These are phyloP conservation scores for Cylas formicarius DNA, from an alignment of 1,140 invertebrate species.

Conservation along the genomic window DNA sequence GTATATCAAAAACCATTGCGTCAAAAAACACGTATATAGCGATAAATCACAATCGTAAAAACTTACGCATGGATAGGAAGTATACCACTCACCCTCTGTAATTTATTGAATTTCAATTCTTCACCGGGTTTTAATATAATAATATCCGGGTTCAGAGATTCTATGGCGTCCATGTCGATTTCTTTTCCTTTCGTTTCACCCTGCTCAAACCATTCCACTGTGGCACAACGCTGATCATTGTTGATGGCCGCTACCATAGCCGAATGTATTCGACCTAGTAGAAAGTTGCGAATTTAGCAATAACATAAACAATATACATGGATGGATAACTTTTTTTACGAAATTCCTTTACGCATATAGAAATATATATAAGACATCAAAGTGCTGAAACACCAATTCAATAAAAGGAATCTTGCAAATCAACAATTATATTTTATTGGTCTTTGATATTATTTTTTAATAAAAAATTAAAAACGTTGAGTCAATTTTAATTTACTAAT, in stretches of 20 bases:
- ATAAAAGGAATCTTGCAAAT: too few species aligned
- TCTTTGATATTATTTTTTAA: too few species aligned
- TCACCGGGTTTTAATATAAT: constrained; percentile 33
- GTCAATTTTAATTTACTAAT: too few species aligned
- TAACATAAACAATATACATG: not conserved
- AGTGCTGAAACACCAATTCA: too few species aligned
- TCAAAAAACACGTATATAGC: too few species aligned
- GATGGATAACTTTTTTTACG: not conserved
- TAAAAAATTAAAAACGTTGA: too few species aligned
- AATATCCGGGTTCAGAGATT: constrained; percentile 79
- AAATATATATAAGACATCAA: too few species aligned
- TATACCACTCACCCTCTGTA: constrained; percentile 37
- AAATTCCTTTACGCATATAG: too few species aligned
- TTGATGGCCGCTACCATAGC: constrained; percentile 93
- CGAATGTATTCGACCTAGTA: constrained; percentile 82
- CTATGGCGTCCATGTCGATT: constrained; percentile 85
- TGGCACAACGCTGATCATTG: constrained; percentile 75
- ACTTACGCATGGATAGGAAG: too few species aligned
- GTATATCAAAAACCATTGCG: too few species aligned
- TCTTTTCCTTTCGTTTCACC: constrained; percentile 99
- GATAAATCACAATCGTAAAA: too few species aligned
- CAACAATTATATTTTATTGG: too few species aligned
- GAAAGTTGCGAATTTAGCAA: constrained; percentile 9
- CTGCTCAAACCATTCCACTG: constrained; percentile 97
- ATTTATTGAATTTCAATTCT: constrained; percentile 26